Base-by-base conservation (phyloP, 2,797 vertebrate genomes). In the Artibeus lituratus region DNA sequence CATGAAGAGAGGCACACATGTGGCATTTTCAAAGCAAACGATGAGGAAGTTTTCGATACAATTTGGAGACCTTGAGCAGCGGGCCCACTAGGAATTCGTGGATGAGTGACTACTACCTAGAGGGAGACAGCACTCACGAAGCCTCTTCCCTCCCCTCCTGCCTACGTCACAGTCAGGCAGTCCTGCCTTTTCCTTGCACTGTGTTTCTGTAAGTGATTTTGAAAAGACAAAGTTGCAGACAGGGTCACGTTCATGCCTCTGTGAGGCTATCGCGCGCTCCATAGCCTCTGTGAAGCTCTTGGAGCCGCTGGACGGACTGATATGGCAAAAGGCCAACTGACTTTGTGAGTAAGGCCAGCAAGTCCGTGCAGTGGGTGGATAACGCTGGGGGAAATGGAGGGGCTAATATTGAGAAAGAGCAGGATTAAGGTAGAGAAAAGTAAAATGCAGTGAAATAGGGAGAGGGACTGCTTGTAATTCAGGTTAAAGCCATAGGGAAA, bases 11-110 rank as follows among this genome's bases (percentile, higher is more conserved):
- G 70, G 74, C 86, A 85, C 51, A 26, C 44, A 5, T 32, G n/a
- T 73, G 73, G 32, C 35, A 59, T 87, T 87, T 93, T 85, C n/a
- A 55, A 87, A 44, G 86, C 24, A 22, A 87, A 83, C 85, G 65
- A 74, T 44, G 51, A 86, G 72, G 89, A 87, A 70, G 47, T 85
- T 94, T 94, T 89, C 72, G 42, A 72, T 89, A 78, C 55, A 65
- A 35, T n/a, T 65, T 72, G 21, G 76, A 81, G 74, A 83, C 53
- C 35, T 91, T 47, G 57, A 95, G 24, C 7, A 95, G 39, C 26
- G 62, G 19, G 47, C 16, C 21, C 3, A 72, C 7, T 29, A 47
- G 26, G 47, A 35, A 76, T 90, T 57, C 10, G 3, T 32, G 10
- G 35, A 53, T 35, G 44, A 92, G 35, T 22, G 65, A 62, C 16